Evolutionary conservation across 2,797 vertebrate genomes (phyloP).

Genomic region (Lutjanus campechanus): DNA sequence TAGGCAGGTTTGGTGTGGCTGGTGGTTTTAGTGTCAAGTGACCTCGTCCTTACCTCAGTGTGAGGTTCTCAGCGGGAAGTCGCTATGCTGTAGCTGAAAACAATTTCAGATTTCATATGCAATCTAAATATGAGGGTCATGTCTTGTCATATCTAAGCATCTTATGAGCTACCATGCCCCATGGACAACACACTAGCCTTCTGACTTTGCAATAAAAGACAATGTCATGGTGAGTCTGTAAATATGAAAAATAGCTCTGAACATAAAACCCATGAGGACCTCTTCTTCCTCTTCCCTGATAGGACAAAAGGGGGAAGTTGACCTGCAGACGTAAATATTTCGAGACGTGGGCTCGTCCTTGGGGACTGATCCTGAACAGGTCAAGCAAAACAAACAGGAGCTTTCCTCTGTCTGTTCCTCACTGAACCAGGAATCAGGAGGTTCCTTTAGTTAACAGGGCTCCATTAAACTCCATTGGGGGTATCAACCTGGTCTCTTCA

Average conservation of each 20-base stretch:
- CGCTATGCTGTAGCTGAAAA: neutral
- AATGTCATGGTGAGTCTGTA: neutral
- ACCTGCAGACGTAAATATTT: constrained; percentile 71
- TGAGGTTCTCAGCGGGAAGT: constrained; percentile 45
- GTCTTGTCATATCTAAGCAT: too few relatives aligned
- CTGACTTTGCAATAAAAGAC: too few relatives aligned
- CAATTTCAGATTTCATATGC: constrained; percentile 14
- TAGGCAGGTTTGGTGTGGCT: constrained; percentile 49
- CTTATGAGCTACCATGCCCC: neutral
- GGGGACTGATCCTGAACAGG: constrained; percentile 50
- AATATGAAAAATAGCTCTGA: constrained; percentile 11
- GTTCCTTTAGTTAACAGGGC: constrained; percentile 30
- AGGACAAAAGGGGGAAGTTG: constrained; percentile 56
- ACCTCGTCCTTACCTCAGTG: constrained; percentile 50
- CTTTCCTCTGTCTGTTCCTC: constrained; percentile 52
- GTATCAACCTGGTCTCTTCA: too few relatives aligned
- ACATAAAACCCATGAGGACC: constrained; percentile 4
- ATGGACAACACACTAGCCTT: neutral
- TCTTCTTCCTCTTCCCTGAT: constrained; percentile 15
- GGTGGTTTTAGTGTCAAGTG: constrained; percentile 50
- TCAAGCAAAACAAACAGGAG: constrained; percentile 71
- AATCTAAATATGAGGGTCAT: neutral
- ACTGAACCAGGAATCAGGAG: constrained; percentile 2
- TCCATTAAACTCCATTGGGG: constrained; percentile 8
- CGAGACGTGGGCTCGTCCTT: constrained; percentile 39